phyloP scores from a whole-genome alignment of 2,888 invertebrate species.

The Eueremaeus valkanovi region DNA sequence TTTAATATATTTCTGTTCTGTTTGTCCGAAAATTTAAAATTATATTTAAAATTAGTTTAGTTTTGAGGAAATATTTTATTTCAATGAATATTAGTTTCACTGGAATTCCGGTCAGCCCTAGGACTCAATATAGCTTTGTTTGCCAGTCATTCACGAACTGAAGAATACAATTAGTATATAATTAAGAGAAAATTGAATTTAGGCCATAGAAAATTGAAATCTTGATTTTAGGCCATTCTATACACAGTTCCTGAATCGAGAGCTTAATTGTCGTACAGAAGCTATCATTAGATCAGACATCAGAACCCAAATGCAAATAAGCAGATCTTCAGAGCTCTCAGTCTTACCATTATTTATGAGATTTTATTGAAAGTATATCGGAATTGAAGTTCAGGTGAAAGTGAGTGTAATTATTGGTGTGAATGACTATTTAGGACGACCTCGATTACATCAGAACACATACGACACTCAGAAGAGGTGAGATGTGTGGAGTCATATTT shows the following conservation, averaged over 20 bases:
- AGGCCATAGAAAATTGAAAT: background rate
- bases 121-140: background rate
- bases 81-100: background rate
- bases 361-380: background rate
- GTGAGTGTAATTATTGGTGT: background rate
- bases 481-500: constrained; percentile 87
- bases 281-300: background rate
- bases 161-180: background rate
- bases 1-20: background rate
- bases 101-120: background rate
- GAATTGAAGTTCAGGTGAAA: constrained; percentile 10
- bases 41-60: background rate
- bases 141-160: background rate
- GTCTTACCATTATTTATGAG: too few relatives aligned
- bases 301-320: background rate
- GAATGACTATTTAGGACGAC: constrained; percentile 39
- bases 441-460: constrained; percentile 42
- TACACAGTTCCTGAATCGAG: constrained; percentile 1
- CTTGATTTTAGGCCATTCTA: background rate
- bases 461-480: constrained; percentile 66
- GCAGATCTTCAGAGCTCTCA: too few relatives aligned
- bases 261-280: background rate
- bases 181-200: background rate
- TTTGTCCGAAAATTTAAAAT: background rate
- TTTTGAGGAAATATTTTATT: background rate